Base-by-base conservation (phyloP, 2,113 vertebrate species). In the Anas platyrhynchos region DNA sequence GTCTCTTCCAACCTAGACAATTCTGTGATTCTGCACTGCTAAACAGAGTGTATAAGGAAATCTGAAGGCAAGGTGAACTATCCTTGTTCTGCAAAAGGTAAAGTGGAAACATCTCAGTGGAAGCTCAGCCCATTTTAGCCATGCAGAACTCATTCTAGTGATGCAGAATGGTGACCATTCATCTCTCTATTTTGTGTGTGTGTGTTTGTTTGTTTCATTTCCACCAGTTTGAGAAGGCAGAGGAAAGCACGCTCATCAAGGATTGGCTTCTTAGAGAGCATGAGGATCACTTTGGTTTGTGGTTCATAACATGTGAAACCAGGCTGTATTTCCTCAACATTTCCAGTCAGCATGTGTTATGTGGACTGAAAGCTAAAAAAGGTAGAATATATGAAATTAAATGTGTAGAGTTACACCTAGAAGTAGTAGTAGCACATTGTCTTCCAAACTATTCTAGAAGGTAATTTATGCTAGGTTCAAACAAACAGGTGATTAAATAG, bases 401-500 rank as follows among this genome's bases (percentile, higher is more conserved):
- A 63, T 54, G 84, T 44, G 11, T 25, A 87, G 44, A n/a, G 77
- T 73, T 66, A 36, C n/a, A 56, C 54, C n/a, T 48, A 34, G 79
- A 94, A 93, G 50, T 9, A 6, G 2, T 62, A 44, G 84, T 86
- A 81, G 56, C 21, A 68, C 10, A 12, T 94, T 95, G 83, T 93
- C 73, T 90, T 90, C 38, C 54, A 54, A 91, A 82, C 23, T 56
- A n/a, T 59, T 55, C 61, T 86, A 27, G 54, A 78, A 81, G 13
- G 46, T 56, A 88, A 72, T 71, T 90, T 93, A 38, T 95, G 14
- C 73, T 34, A 79, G 88, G 80, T 92, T 90, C 73, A 89, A 94
- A 79, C 73, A 89, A 94, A 79, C 76, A 92, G 86, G 86, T 93
- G 88, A 90, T 86, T 96, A 94, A 96, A 96, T 68, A 95, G 58